Conservation (phyloP, 2,113 vertebrate genomes). For the Plecturocebus donacophilus region DNA sequence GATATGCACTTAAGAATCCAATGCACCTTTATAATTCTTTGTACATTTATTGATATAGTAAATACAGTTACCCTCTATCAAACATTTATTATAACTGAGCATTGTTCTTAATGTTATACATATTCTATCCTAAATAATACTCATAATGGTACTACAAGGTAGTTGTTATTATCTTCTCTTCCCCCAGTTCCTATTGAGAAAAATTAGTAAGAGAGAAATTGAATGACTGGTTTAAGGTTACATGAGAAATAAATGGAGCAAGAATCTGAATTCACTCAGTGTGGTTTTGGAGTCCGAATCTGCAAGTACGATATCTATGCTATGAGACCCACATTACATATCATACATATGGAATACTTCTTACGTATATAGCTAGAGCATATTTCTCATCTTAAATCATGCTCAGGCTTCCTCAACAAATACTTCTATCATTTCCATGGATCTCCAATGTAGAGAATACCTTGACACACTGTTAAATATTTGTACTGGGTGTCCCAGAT, state of each 20-base stretch:
- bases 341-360: rapidly evolving
- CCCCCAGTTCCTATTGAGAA: not conserved
- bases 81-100: not conserved
- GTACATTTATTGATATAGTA: not conserved
- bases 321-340: not conserved
- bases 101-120: not conserved
- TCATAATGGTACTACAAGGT: not conserved
- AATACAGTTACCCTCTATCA: not conserved
- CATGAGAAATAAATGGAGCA: not conserved
- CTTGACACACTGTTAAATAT: not conserved
- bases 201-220: not conserved
- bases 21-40: not conserved
- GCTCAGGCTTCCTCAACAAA: not conserved
- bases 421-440: not conserved
- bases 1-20: not conserved
- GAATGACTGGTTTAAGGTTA: not conserved
- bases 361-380: not conserved
- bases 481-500: not conserved
- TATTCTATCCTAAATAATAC: constrained; percentile 9
- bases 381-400: not conserved
- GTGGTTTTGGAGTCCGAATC: not conserved
- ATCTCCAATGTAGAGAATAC: not conserved
- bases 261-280: not conserved
- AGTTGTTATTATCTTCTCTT: not conserved
- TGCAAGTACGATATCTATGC: not conserved